Percentiles rank a stretch among this genome's conserved stretches.
Evolutionary conservation across 2,888 invertebrate genomes (phyloP).

Genomic region (Sminthurinus aureus): DNA sequence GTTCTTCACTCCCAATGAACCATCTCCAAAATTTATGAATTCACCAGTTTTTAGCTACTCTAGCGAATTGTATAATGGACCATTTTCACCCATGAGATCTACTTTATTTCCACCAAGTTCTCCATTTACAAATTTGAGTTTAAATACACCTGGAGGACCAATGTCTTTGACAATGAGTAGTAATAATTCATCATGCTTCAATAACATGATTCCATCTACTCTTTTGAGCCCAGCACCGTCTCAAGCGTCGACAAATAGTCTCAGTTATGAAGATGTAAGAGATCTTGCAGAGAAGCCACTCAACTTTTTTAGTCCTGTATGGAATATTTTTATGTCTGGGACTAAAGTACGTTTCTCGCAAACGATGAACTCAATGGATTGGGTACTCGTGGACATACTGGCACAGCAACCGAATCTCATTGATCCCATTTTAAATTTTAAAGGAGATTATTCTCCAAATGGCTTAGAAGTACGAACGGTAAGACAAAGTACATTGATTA

Average conservation of each 20-base stretch:
- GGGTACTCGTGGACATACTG: constrained; percentile 56
- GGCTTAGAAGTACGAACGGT: constrained; percentile 61
- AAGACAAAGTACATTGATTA: constrained; percentile 20
- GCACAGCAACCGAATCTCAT: constrained; percentile 45
- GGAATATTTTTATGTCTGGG: constrained; percentile 64
- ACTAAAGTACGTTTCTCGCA: constrained; percentile 56
- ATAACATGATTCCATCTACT: constrained; percentile 58
- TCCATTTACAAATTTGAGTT: constrained; percentile 55
- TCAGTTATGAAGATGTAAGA: constrained; percentile 61
- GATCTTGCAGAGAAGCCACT: constrained; percentile 60
- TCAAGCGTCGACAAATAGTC: constrained; percentile 61
- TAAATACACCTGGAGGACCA: constrained; percentile 42
- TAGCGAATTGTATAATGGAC: constrained; percentile 58
- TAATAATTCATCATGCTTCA: constrained; percentile 47
- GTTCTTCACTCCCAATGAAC: constrained; percentile 59
- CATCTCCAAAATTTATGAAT: constrained; percentile 59
- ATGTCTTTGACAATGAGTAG: constrained; percentile 21
- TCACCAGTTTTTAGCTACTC: constrained; percentile 59
- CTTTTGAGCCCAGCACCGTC: constrained; percentile 61
- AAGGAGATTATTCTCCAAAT: constrained; percentile 61
- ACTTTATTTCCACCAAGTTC: constrained; percentile 57
- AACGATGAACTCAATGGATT: constrained; percentile 56
- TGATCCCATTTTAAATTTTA: constrained; percentile 47
- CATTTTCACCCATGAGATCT: constrained; percentile 57
- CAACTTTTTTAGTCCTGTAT: constrained; percentile 63